Evolutionary conservation across 2,888 invertebrate species (phyloP).

Genomic region (Apantesis nais): DNA sequence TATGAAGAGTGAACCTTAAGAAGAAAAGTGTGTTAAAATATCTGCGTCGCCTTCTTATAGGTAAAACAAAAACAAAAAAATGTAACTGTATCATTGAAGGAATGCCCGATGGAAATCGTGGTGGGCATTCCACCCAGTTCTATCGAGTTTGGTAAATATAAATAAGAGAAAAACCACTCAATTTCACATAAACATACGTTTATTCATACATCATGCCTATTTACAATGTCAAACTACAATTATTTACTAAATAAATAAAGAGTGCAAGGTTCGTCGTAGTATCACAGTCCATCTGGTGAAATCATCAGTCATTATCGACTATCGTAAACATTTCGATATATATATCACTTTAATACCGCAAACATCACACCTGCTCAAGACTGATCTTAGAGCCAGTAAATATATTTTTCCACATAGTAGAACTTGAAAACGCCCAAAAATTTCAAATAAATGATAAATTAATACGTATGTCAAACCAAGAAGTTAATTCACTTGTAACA

Average conservation of each 20-base stretch:
- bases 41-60: no score
- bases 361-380: slow-evolving; percentile 17
- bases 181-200: slow-evolving; percentile 56
- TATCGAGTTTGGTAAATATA: no score
- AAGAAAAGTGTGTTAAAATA: no score
- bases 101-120: no score
- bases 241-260: slow-evolving; percentile 64
- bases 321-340: slow-evolving; percentile 33
- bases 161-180: slow-evolving; percentile 3
- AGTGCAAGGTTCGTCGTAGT: slow-evolving; percentile 72
- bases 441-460: background rate
- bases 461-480: no score
- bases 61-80: no score
- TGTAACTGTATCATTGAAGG: no score
- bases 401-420: background rate
- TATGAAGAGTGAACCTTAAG: no score
- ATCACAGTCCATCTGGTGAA: slow-evolving; percentile 70
- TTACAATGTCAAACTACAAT: slow-evolving; percentile 69
- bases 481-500: background rate
- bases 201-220: slow-evolving; percentile 69
- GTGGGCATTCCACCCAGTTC: no score
- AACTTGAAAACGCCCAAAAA: background rate
- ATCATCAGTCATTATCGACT: slow-evolving; percentile 33
- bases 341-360: slow-evolving; percentile 42
- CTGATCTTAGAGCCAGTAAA: background rate